A percentile compares a stretch with the other conserved stretches of the same genome.
phyloP scores from a whole-genome alignment of 2,113 vertebrate species.

The Microtus pennsylvanicus region DNA sequence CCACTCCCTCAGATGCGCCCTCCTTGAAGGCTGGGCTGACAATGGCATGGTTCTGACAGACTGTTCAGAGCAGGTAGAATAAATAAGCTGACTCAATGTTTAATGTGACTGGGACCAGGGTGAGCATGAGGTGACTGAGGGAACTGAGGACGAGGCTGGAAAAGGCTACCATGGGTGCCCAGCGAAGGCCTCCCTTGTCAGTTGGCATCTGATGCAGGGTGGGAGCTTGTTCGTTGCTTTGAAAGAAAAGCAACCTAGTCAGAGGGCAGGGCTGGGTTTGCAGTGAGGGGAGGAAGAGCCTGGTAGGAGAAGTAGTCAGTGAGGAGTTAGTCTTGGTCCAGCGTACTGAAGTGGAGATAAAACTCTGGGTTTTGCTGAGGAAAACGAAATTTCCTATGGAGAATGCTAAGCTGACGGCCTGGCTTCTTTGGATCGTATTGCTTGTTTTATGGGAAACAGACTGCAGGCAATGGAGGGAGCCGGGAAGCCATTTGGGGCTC shows the following conservation, averaged over 20 bases:
- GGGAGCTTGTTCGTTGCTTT: not conserved
- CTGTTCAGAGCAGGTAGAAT: not conserved
- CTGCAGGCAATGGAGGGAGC: not conserved
- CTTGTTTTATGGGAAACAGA: not conserved
- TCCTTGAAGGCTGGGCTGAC: not conserved
- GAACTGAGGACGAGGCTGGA: not conserved
- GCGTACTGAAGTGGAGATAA: not conserved
- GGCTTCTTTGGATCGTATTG: not conserved
- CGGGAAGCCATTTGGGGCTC: not conserved
- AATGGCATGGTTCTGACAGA: not conserved
- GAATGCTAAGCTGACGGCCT: not conserved
- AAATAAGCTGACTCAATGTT: not conserved
- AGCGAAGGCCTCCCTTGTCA: not conserved
- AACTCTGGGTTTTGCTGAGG: not conserved
- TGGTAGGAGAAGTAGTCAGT: not conserved
- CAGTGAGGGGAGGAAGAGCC: rapidly evolving
- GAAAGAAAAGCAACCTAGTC: not conserved
- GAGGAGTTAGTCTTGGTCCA: not conserved
- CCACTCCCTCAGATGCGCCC: not conserved
- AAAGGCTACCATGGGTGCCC: no score
- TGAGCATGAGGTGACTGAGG: not conserved
- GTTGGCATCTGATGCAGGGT: not conserved
- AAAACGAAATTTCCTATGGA: not conserved
- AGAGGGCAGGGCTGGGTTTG: not conserved
- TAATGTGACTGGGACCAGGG: not conserved